These are phyloP conservation scores for Rhagophthalmus giganteus DNA, from an alignment of 2,888 invertebrate genomes.

Conservation along the genomic window DNA sequence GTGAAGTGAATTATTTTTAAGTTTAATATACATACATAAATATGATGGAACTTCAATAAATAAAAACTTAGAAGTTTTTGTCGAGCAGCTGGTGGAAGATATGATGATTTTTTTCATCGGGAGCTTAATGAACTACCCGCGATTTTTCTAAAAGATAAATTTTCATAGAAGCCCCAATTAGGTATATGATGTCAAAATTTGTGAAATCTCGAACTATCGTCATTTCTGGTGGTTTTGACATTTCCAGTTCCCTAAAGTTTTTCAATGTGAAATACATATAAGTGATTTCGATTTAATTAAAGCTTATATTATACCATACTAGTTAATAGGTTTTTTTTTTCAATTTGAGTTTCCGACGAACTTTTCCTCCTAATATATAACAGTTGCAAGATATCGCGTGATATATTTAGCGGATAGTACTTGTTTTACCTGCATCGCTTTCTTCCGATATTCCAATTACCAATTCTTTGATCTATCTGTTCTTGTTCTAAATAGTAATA, in stretches of 20 bases:
- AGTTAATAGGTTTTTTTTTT: constrained; percentile 93
- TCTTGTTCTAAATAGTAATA: constrained; percentile 89
- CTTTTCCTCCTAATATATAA: constrained; percentile 87
- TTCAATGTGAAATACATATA: not conserved
- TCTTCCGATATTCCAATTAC: constrained; percentile 97
- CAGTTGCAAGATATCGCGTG: constrained; percentile 97
- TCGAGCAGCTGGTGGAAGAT: constrained; percentile 93
- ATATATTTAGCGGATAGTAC: constrained; percentile 99
- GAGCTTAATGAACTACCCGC: constrained; percentile 93
- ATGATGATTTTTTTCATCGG: constrained; percentile 95
- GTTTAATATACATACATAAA: not conserved
- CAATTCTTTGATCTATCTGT: constrained; percentile 78
- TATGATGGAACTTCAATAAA: not conserved
- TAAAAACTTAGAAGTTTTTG: constrained; percentile 61
- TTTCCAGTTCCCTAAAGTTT: constrained; percentile 87
- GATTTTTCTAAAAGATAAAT: constrained; percentile 98
- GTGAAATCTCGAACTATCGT: constrained; percentile 97
- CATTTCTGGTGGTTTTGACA: constrained; percentile 97
- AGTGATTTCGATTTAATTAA: not conserved
- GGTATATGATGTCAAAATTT: constrained; percentile 93
- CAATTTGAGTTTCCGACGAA: constrained; percentile 86
- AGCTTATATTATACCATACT: constrained; percentile 91
- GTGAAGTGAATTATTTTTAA: constrained; percentile 61
- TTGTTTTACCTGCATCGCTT: constrained; percentile 97
- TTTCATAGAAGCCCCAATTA: constrained; percentile 93